phyloP scores from a whole-genome alignment of 2,888 invertebrate genomes.

The Euplagia quadripunctaria region DNA sequence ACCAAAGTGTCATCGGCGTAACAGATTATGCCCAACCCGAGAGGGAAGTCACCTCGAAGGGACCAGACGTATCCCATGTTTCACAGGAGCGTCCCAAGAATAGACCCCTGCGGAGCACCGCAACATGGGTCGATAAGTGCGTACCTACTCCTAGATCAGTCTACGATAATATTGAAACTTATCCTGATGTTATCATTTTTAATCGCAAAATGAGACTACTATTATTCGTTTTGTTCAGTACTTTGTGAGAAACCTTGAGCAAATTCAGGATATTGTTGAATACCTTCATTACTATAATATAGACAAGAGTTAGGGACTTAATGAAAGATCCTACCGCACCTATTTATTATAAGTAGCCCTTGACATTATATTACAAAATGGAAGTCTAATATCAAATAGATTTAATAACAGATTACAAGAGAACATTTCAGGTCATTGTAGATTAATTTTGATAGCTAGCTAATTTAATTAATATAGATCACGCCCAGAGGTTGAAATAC shows the following conservation, averaged over 20 bases:
- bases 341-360: neutral
- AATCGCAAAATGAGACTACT: too few relatives aligned
- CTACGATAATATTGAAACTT: too few relatives aligned
- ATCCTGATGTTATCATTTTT: too few relatives aligned
- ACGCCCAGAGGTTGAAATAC: neutral
- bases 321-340: neutral
- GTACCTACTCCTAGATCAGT: too few relatives aligned
- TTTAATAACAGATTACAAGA: neutral
- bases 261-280: neutral
- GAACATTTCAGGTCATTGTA: neutral
- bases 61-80: too few relatives aligned
- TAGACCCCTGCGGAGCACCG: too few relatives aligned
- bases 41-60: too few relatives aligned
- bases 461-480: neutral
- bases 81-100: too few relatives aligned
- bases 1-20: too few relatives aligned
- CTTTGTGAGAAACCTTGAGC: neutral
- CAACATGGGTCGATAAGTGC: too few relatives aligned
- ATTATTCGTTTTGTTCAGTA: neutral
- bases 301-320: too few relatives aligned
- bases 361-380: neutral
- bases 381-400: neutral
- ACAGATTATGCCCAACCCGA: too few relatives aligned
- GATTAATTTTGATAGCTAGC: neutral
- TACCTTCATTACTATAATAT: neutral